Conservation (phyloP, 2,113 vertebrate genomes). For the Peromyscus leucopus region DNA sequence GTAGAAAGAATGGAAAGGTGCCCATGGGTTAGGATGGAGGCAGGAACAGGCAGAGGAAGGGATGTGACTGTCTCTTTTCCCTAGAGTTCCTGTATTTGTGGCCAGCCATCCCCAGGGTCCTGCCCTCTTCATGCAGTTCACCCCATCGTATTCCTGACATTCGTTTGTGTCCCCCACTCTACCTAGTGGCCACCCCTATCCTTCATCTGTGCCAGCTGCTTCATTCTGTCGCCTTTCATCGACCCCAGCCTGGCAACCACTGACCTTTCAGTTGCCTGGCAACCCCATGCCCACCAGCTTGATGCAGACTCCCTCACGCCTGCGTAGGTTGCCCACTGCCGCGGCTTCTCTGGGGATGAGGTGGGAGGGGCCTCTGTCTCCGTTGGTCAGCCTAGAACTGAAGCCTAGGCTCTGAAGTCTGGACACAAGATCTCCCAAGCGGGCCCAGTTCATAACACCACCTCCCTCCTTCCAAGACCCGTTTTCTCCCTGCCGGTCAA, state of each 20-base stretch:
- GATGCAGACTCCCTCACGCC: neutral
- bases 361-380: neutral
- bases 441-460: neutral
- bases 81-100: neutral
- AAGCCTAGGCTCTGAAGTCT: neutral
- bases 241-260: conserved; percentile 50
- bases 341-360: neutral
- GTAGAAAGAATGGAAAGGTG: neutral
- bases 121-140: neutral
- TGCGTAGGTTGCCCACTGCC: neutral
- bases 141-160: neutral
- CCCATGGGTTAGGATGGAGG: neutral
- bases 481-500: neutral
- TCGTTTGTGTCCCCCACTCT: neutral
- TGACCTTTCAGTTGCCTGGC: conserved; percentile 77
- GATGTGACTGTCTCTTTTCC: neutral
- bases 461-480: neutral
- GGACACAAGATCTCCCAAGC: neutral
- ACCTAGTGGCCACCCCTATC: neutral
- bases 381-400: neutral
- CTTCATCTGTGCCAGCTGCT: neutral
- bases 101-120: neutral
- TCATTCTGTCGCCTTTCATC: conserved; percentile 63
- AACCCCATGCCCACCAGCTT: conserved; percentile 61
- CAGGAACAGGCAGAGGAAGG: neutral